Percentiles rank a stretch among this genome's conserved stretches.
Evolutionary conservation across 2,797 vertebrate genomes (phyloP).

Genomic region (Gallinago stenura): DNA sequence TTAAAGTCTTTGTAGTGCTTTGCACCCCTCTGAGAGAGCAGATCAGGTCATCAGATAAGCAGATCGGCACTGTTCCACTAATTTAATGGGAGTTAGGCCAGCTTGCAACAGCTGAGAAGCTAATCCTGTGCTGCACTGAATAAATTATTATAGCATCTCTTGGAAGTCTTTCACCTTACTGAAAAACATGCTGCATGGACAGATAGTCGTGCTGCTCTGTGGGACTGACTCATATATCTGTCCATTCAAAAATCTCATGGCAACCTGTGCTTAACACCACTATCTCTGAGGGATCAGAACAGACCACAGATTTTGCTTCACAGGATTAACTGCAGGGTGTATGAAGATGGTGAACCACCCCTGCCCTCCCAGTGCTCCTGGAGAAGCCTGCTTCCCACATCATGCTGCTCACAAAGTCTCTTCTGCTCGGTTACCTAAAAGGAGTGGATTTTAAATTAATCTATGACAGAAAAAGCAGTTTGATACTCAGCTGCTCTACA

Average conservation of each 20-base stretch:
- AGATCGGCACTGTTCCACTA: background rate
- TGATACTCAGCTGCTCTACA: background rate
- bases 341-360: background rate
- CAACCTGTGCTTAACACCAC: background rate
- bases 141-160: background rate
- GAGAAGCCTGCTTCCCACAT: background rate
- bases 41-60: slow-evolving; percentile 42
- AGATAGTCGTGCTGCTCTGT: background rate
- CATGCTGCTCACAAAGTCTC: background rate
- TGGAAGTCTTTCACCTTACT: background rate
- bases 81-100: slow-evolving; percentile 36
- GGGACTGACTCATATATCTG: fast-evolving
- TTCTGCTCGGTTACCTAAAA: background rate
- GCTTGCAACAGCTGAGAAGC: background rate
- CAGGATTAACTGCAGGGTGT: background rate
- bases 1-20: background rate
- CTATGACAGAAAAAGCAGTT: background rate
- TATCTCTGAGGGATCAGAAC: background rate
- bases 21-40: background rate
- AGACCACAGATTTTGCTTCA: background rate
- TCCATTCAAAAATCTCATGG: background rate
- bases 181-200: background rate
- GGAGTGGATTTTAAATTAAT: background rate
- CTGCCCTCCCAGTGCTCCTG: background rate
- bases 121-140: slow-evolving; percentile 1